Base-by-base conservation (phyloP, 1,140 invertebrate genomes). In the Panonychus citri region DNA sequence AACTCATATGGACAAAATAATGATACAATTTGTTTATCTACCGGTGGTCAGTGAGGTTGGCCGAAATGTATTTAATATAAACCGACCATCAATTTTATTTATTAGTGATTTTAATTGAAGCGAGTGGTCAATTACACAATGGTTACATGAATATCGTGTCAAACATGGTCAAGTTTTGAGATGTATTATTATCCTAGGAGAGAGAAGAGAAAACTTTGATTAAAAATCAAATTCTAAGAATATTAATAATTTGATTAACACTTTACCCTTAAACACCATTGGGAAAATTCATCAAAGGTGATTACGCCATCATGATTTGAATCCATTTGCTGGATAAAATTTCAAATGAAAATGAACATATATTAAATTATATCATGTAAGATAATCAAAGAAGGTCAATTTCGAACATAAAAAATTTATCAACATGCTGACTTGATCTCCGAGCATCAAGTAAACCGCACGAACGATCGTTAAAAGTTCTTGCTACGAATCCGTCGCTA, bases 361-460 rank as follows among this genome's bases (percentile, higher is more conserved):
- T 1, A 26, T 27, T 26, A 3, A 4, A 10, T 46, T 19, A 46
- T 46, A 1, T 2, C 7, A n/a, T 24, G 19, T 12, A 2, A 51
- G 12, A n/a, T 10, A 19, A 49, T 15, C 12, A 12, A n/a, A n/a
- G n/a, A n/a, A n/a, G n/a, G n/a, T n/a, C n/a, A n/a, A n/a, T n/a
- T 28, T 25, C 21, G 2, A 24, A 48, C 61, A 77, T 70, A 90
- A 90, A 91, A 64, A 90, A 84, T 62, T 78, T 77, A 63, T 90
- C 83, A 19, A 88, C 85, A 63, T 90, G 86, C 61, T n/a, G n/a
- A 88, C 83, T 64, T 78, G 80, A 30, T 83, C 74, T 0, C 87
- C 87, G 26, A 93, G 70, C 79, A 91, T 83, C 68, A 89, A 85
- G 69, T 91, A 91, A 60, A 91, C 87, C 34, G 84, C 83, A n/a